phyloP scores from a whole-genome alignment of 2,797 vertebrate genomes.

The Ptychadena robeensis region DNA sequence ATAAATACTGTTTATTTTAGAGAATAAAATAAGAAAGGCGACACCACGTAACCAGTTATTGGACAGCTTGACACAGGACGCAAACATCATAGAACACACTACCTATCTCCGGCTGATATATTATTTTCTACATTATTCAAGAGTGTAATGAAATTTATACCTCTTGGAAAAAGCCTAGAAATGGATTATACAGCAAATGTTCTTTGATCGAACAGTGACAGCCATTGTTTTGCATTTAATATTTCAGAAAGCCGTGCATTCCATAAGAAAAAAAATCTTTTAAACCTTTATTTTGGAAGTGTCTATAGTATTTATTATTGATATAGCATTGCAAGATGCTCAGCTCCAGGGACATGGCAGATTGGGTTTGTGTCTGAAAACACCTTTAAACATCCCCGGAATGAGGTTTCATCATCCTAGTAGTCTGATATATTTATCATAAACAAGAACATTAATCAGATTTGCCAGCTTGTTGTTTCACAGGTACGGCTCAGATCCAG shows the following conservation, averaged over 20 bases:
- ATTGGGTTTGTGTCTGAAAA: slow-evolving; percentile 16
- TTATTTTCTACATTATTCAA: slow-evolving; percentile 48
- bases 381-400: not conserved
- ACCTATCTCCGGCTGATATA: slow-evolving; percentile 17
- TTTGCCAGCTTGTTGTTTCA: not conserved
- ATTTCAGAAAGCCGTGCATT: slow-evolving; percentile 43
- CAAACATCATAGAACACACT: slow-evolving; percentile 9
- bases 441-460: not conserved
- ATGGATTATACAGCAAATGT: slow-evolving; percentile 41
- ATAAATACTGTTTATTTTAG: slow-evolving; percentile 17
- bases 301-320: slow-evolving; percentile 38
- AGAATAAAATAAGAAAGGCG: slow-evolving; percentile 3
- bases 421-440: not conserved
- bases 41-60: slow-evolving; percentile 14
- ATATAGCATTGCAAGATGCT: slow-evolving; percentile 28
- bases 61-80: slow-evolving; percentile 26
- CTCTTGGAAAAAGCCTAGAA: slow-evolving; percentile 29
- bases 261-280: slow-evolving; percentile 28
- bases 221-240: slow-evolving; percentile 55
- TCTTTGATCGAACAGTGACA: slow-evolving; percentile 36
- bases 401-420: not conserved
- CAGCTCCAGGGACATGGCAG: slow-evolving; percentile 9
- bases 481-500: not conserved
- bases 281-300: slow-evolving; percentile 48
- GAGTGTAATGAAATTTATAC: slow-evolving; percentile 37